A percentile compares a stretch with the other conserved stretches of the same genome.
These are phyloP conservation scores for Drosophila quinaria DNA, from an alignment of 2,888 invertebrate species.

Conservation along the genomic window DNA sequence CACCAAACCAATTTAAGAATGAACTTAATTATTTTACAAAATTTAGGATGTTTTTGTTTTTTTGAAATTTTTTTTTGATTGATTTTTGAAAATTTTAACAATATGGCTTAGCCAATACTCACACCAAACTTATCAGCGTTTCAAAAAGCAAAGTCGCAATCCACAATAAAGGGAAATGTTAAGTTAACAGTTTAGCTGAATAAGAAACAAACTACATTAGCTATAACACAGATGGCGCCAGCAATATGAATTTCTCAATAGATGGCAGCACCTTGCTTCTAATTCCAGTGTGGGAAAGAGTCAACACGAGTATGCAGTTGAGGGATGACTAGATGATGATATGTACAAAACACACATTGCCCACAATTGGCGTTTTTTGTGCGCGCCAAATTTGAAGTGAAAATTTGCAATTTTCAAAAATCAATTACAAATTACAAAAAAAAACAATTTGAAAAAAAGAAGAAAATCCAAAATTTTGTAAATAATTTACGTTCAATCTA, in stretches of 20 bases:
- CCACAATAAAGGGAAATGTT: slow-evolving; percentile 17
- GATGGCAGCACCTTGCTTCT: neutral
- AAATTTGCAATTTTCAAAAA: too few relatives aligned
- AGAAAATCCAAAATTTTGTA: too few relatives aligned
- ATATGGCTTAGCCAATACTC: neutral
- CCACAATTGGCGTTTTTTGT: too few relatives aligned
- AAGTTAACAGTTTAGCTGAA: slow-evolving; percentile 22
- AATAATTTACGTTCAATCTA: too few relatives aligned
- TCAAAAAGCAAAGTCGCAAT: neutral
- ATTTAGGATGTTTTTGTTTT: too few relatives aligned
- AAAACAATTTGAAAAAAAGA: too few relatives aligned
- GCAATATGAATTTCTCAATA: neutral
- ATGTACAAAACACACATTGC: too few relatives aligned
- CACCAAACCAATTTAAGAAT: too few relatives aligned
- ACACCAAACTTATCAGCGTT: neutral
- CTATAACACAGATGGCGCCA: slow-evolving; percentile 10
- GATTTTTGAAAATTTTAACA: neutral
- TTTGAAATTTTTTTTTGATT: too few relatives aligned
- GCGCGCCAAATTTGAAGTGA: too few relatives aligned
- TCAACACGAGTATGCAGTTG: neutral
- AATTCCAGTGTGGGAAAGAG: slow-evolving; percentile 1
- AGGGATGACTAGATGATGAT: neutral
- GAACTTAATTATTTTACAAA: too few relatives aligned
- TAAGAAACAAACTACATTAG: neutral
- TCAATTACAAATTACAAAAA: too few relatives aligned